Evolutionary conservation across 1,140 invertebrate species (phyloP), one percentile per base, ranked within the genome.

Genomic region (Harlomillsia oculata): DNA sequence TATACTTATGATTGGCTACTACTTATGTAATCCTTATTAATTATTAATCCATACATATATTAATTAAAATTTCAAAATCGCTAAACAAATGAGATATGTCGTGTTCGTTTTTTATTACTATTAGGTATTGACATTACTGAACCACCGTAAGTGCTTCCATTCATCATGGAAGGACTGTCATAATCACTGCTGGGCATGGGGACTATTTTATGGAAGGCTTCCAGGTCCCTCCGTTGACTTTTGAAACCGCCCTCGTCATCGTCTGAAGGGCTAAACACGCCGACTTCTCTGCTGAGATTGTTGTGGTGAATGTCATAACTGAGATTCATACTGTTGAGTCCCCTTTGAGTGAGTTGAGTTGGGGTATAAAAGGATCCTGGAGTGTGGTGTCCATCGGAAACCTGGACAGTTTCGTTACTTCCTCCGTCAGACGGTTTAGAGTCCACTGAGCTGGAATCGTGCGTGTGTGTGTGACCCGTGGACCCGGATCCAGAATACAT

Each of bases 71-170:
- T 32, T 23, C 28, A 9, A 32, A 37, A 11, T 30, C 14, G 36
- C 41, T 65, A 65, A 30, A 65, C 63, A 29, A 65, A 65, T 20
- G 63, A 65, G 44, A 65, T 65, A 55, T 65, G 63, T 39, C 63
- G 56, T 23, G 63, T 65, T 37, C 59, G 39, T 46, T 64, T 64
- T 13, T 62, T 62, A 59, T 62, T 61, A 55, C 54, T 62, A 57
- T 54, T 62, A 39, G 59, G 63, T 52, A 58, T 54, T 40, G 59
- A 60, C 49, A 59, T 59, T 16, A 61, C 39, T 18, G 58, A 60
- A 16, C 59, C 63, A 18, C 59, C 58, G 40, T 64, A 64, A n/a
- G 59, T 59, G 54, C 44, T 50, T 30, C 59, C 63, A 39, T 62
- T 60, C 50, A 61, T 61, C 23, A 59, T 54, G n/a, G 56, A 56